Percentiles rank a stretch among this genome's conserved stretches.
These are phyloP conservation scores for Karalla daura DNA, from an alignment of 2,797 vertebrate species.

Conservation along the genomic window DNA sequence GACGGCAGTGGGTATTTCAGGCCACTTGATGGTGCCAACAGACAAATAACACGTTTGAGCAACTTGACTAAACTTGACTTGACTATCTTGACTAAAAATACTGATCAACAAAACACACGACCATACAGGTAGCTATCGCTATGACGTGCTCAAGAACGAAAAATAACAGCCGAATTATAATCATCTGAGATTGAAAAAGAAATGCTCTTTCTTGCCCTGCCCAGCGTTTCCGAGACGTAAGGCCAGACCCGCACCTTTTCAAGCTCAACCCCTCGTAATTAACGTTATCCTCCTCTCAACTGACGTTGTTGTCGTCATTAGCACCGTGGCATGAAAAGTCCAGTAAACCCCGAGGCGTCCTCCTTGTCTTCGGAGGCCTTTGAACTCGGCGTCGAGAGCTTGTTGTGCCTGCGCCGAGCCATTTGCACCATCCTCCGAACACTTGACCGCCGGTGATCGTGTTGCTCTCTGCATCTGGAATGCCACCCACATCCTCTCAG, in stretches of 20 bases:
- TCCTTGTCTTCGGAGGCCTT: conserved; percentile 42
- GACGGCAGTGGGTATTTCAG: not conserved
- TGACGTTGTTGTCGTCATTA: conserved; percentile 28
- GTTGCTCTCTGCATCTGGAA: conserved; percentile 18
- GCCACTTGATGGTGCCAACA: conserved; percentile 51
- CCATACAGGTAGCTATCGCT: too few species aligned
- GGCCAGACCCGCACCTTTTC: too few species aligned
- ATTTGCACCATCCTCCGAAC: conserved; percentile 58
- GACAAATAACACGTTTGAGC: conserved; percentile 1
- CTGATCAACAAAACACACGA: too few species aligned
- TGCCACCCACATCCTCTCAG: not conserved
- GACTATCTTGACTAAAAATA: too few species aligned
- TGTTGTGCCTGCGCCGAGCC: conserved; percentile 45
- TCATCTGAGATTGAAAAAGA: not conserved
- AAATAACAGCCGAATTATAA: not conserved
- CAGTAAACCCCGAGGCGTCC: conserved; percentile 16
- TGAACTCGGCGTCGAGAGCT: conserved; percentile 58
- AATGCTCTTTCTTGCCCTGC: too few species aligned
- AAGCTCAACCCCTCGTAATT: conserved; percentile 24
- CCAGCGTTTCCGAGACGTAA: too few species aligned
- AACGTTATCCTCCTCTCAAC: not conserved
- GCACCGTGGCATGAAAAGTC: conserved; percentile 38
- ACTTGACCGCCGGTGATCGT: conserved; percentile 6
- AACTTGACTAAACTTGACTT: rapidly evolving
- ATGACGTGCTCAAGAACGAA: not conserved